These are phyloP conservation scores for Heterohyrax brucei DNA, from an alignment of 2,797 vertebrate genomes.

Conservation along the genomic window DNA sequence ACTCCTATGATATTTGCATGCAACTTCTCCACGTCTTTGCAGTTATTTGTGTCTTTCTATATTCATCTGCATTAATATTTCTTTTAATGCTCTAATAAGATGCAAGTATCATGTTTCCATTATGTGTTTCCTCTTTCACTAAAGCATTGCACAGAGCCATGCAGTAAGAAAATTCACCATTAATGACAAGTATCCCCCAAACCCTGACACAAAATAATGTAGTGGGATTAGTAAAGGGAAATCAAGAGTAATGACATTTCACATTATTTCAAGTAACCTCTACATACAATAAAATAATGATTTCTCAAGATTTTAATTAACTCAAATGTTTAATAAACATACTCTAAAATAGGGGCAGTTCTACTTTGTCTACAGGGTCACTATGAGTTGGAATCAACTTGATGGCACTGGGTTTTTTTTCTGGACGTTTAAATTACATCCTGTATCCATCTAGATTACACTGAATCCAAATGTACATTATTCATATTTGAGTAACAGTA, in stretches of 20 bases:
- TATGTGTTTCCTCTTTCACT: not conserved
- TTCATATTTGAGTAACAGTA: not conserved
- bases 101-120: conserved; percentile 19
- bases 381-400: too few relatives aligned
- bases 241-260: not conserved
- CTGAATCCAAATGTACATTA: not conserved
- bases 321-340: not conserved
- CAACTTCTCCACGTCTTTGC: not conserved
- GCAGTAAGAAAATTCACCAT: not conserved
- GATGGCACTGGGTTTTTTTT: too few relatives aligned
- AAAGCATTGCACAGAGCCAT: not conserved
- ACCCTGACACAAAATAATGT: not conserved
- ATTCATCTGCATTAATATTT: conserved; percentile 29
- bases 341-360: not conserved
- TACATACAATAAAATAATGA: conserved; percentile 10
- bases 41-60: not conserved
- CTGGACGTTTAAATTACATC: not conserved
- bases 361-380: too few relatives aligned
- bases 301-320: conserved; percentile 4
- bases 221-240: not conserved
- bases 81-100: not conserved
- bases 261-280: not conserved
- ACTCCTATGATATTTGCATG: not conserved
- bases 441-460: conserved; percentile 38
- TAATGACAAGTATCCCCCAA: not conserved